Conservation (phyloP, 2,797 vertebrate genomes). For the Xerus rutilus region DNA sequence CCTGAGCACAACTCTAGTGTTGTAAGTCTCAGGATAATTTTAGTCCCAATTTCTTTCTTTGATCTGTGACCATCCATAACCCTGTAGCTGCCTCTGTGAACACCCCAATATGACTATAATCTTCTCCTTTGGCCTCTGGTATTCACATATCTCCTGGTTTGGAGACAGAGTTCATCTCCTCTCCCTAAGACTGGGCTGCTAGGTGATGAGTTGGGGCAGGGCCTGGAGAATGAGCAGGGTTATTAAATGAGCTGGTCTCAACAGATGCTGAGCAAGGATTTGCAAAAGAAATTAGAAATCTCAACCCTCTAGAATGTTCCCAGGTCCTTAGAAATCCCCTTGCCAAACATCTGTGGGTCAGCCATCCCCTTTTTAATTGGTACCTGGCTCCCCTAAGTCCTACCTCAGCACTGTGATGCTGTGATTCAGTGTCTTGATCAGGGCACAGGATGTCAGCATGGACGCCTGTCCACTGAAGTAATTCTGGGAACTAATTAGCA, state of each 20-base stretch:
- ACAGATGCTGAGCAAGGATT: background rate
- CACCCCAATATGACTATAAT: background rate
- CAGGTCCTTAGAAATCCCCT: background rate
- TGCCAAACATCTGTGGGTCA: background rate
- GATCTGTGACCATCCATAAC: background rate
- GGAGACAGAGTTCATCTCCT: background rate
- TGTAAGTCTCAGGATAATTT: background rate
- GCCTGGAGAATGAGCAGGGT: background rate
- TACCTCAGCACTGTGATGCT: background rate
- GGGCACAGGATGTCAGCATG: background rate
- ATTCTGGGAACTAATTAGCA: constrained; percentile 46
- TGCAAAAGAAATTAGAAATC: constrained; percentile 38
- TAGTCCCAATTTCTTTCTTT: background rate
- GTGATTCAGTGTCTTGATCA: background rate
- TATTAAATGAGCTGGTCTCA: background rate
- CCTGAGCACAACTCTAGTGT: background rate
- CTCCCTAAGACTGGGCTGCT: background rate
- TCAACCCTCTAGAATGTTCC: background rate
- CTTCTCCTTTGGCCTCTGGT: background rate
- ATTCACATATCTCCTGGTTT: background rate
- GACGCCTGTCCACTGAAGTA: constrained; percentile 42
- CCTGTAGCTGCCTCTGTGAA: background rate
- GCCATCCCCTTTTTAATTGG: background rate
- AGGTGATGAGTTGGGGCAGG: background rate
- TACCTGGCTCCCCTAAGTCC: background rate